Evolutionary conservation across 1,140 invertebrate species (phyloP).

Genomic region (Leptonema lineaticorne): DNA sequence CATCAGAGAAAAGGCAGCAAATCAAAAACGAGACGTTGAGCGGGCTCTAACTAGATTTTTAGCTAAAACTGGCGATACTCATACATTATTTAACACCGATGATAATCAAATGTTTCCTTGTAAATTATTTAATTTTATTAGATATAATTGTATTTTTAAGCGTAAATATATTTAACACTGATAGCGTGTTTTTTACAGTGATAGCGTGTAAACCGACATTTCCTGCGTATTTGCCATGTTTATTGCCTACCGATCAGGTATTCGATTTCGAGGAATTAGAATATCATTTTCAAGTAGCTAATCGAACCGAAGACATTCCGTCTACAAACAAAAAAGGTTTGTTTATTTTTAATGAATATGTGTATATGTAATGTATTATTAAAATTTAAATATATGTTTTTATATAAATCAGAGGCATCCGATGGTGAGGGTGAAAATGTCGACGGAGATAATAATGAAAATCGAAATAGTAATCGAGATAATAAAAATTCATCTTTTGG

Average conservation of each 20-base stretch:
- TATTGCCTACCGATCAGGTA: slow-evolving; percentile 91
- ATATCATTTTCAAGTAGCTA: slow-evolving; percentile 72
- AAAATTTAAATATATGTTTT: slow-evolving; percentile 34
- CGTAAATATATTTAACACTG: slow-evolving; percentile 25
- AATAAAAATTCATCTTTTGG: background rate
- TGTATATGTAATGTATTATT: slow-evolving; percentile 17
- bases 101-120: slow-evolving; percentile 83
- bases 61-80: slow-evolving; percentile 89
- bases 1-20: slow-evolving; percentile 90
- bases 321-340: slow-evolving; percentile 56
- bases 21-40: slow-evolving; percentile 92
- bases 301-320: slow-evolving; percentile 62
- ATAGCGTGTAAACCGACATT: slow-evolving; percentile 83
- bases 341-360: slow-evolving; percentile 8
- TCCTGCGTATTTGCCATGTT: slow-evolving; percentile 80
- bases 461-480: background rate
- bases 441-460: slow-evolving; percentile 18
- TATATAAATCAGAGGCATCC: slow-evolving; percentile 37
- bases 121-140: slow-evolving; percentile 55
- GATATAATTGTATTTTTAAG: slow-evolving; percentile 31
- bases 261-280: slow-evolving; percentile 91
- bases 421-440: slow-evolving; percentile 40
- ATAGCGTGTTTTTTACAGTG: slow-evolving; percentile 73
- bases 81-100: slow-evolving; percentile 87
- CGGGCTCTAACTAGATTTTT: slow-evolving; percentile 91